Evolutionary conservation across 2,888 invertebrate species (phyloP), one percentile per base, ranked within the genome.

Genomic region (Dryomyza anilis): DNA sequence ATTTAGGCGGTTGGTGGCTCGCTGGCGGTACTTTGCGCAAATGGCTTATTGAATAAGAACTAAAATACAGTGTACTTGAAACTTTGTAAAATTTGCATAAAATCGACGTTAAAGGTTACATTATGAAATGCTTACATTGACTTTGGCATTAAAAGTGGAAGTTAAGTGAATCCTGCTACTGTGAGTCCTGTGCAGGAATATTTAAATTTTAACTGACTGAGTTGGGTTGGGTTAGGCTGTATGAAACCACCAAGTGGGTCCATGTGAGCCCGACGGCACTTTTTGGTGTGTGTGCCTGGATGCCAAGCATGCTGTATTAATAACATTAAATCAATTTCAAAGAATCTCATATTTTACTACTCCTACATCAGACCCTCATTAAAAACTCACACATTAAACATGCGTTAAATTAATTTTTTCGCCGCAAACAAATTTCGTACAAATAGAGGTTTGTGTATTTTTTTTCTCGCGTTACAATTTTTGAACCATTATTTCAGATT

Each of bases 21-120:
- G 12, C 29, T n/a, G 46, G 30, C 27, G 50, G 27, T 6, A 75
- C 74, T 78, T 76, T 73, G 71, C 58, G 50, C 67, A 79, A 76
- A 78, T 79, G 80, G 78, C 82, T 82, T 81, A 82, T 82, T 81
- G 81, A 81, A 82, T 81, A 80, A 79, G 78, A 77, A 76, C 76
- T 73, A 69, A 60, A 57, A 62, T 57, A 52, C 43, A 67, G 69
- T 68, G 72, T 71, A 75, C 78, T 77, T 78, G 74, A 76, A 77
- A 77, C 61, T 69, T 69, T 59, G 59, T 74, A 73, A 75, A 78
- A 81, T 81, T 81, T 81, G 82, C 81, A 81, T 81, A 81, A 81
- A 81, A 80, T 79, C 78, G 80, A 81, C 81, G 82, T 81, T 81
- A 81, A 81, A 81, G 82, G 80, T 81, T 80, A 76, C 73, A 74